Evolutionary conservation across 1,140 invertebrate species (phyloP), one percentile per base, ranked within the genome.

Genomic region (Venustaconcha ellipsiformis): DNA sequence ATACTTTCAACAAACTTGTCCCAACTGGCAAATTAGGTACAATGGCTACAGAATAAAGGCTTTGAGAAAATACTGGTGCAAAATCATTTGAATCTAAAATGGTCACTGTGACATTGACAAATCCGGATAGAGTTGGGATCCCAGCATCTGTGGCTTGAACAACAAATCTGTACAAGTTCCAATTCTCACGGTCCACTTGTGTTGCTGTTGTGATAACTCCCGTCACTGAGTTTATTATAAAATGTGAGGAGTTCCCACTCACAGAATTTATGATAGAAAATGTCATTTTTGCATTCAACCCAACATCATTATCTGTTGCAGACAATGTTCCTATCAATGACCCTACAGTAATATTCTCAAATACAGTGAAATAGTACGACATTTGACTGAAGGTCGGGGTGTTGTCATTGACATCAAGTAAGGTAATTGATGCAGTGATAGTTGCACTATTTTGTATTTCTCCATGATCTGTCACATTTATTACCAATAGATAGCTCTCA

Each of bases 11-110:
- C 66, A 98, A 94, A 81, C 93, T 94, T 0, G 94, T 96, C 17
- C 96, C 96, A 11, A 94, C 91, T 0, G 95, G 93, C 84, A 96
- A 94, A 88, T 98, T 98, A 89, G 99, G 97, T 79, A 93, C 93
- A 14, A 98, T 95, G 48, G 92, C 94, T 15, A 87, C 90, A 23
- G 84, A 80, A 81, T 92, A 93, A n/a, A 83, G 78, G 8, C 77
- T 64, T 62, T 88, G 80, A 18, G 80, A 78, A 80, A 92, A 92
- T 13, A 84, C 74, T 1, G 91, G 90, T 15, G 70, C 57, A 74
- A 88, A 87, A 76, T 89, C 88, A 79, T 89, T 89, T 30, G 82
- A 68, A 78, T 89, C 88, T 18, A 57, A 70, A 56, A 88, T 70
- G 55, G 63, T 72, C 5, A 88, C 82, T n/a, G 78, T 81, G 5